Conservation (phyloP, 2,888 invertebrate species). For the Macaria notata region DNA sequence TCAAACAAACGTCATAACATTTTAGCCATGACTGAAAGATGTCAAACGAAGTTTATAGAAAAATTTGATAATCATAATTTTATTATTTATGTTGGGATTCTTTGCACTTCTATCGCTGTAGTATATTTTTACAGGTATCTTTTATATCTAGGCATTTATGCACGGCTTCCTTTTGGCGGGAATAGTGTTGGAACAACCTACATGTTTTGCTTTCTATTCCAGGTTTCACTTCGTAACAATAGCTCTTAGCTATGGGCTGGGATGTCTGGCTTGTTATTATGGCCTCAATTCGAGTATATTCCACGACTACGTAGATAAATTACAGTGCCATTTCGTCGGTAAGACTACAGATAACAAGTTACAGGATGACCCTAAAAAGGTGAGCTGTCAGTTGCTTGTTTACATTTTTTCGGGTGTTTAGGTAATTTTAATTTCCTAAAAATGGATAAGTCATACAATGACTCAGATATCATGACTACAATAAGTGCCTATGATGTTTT, state of each 20-base stretch:
- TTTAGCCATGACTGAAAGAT: constrained; percentile 80
- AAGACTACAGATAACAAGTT: constrained; percentile 43
- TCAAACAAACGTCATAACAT: constrained; percentile 55
- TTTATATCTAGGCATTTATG: constrained; percentile 24
- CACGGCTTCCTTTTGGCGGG: constrained; percentile 25
- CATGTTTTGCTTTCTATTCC: constrained; percentile 48
- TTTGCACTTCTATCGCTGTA: constrained; percentile 61
- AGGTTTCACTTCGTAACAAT: constrained; percentile 75
- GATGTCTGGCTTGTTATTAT: constrained; percentile 78
- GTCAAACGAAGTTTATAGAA: constrained; percentile 74
- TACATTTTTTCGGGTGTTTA: constrained; percentile 1
- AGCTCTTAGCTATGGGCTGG: constrained; percentile 73
- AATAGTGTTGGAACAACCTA: constrained; percentile 42
- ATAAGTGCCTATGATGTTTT: too few relatives aligned
- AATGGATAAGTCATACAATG: background rate
- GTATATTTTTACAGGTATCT: constrained; percentile 72
- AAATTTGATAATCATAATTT: constrained; percentile 75
- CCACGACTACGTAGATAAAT: constrained; percentile 59
- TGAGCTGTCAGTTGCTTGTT: constrained; percentile 43
- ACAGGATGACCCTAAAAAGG: constrained; percentile 49
- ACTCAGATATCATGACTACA: too few relatives aligned
- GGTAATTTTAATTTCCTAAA: background rate
- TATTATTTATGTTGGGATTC: constrained; percentile 69
- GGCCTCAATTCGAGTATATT: constrained; percentile 63
- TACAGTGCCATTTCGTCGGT: constrained; percentile 64